Conservation (phyloP, 2,797 vertebrate species). For the Argyrosomus regius region DNA sequence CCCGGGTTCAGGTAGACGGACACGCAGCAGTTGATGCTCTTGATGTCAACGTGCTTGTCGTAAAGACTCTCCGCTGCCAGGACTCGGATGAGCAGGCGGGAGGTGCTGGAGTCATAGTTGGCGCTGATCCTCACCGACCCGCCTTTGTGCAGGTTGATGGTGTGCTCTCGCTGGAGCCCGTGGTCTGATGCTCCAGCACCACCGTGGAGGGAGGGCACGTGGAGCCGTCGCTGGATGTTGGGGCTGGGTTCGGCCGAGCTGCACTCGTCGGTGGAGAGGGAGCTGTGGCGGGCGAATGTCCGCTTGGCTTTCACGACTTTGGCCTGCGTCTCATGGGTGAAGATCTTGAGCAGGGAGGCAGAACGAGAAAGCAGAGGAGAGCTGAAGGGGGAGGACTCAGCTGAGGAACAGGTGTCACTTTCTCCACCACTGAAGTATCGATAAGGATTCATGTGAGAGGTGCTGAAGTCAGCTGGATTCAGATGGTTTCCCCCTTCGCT, state of each 20-base stretch:
- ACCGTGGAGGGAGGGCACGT: slow-evolving; percentile 88
- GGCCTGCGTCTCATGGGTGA: slow-evolving; percentile 95
- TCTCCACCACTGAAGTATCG: slow-evolving; percentile 96
- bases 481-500: slow-evolving; percentile 84
- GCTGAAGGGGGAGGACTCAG: slow-evolving; percentile 95
- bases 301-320: slow-evolving; percentile 95
- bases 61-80: slow-evolving; percentile 93
- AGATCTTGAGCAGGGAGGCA: slow-evolving; percentile 94
- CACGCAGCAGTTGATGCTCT: slow-evolving; percentile 97
- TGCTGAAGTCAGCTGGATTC: slow-evolving; percentile 86
- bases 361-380: slow-evolving; percentile 95
- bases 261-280: slow-evolving; percentile 94
- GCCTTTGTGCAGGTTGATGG: slow-evolving; percentile 88
- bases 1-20: slow-evolving; percentile 94
- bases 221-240: slow-evolving; percentile 87
- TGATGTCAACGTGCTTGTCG: slow-evolving; percentile 89
- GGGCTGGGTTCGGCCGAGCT: slow-evolving; percentile 96
- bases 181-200: slow-evolving; percentile 66
- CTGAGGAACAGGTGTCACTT: slow-evolving; percentile 97
- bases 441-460: slow-evolving; percentile 91
- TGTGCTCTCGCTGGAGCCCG: slow-evolving; percentile 81
- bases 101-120: slow-evolving; percentile 90
- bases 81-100: slow-evolving; percentile 91
- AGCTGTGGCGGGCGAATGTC: slow-evolving; percentile 93
- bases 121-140: slow-evolving; percentile 90